Percentiles rank a stretch among this genome's conserved stretches.
These are phyloP conservation scores for Adineta ricciae DNA, from an alignment of 2,888 invertebrate species.

Conservation along the genomic window DNA sequence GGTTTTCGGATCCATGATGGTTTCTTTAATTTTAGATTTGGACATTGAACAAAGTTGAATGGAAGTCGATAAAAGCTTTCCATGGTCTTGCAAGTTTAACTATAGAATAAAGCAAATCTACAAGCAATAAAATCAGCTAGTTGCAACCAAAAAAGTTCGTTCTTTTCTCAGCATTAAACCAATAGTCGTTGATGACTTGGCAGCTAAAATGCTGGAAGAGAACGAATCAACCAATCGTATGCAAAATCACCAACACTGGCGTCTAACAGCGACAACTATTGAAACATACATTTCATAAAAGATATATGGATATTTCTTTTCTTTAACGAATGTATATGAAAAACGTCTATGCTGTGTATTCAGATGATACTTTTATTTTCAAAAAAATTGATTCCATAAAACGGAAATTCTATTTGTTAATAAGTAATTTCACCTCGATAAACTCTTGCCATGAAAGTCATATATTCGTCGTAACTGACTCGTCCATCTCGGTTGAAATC, in stretches of 20 bases:
- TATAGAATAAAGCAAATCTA: background rate
- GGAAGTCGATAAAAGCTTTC: slow-evolving; percentile 55
- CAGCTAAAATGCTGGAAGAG: background rate
- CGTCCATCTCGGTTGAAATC: background rate
- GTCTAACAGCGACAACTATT: background rate
- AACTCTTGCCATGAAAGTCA: background rate
- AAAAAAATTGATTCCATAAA: too few relatives aligned
- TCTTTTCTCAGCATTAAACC: too few relatives aligned
- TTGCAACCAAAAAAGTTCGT: too few relatives aligned
- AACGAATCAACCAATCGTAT: background rate
- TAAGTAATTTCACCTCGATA: background rate
- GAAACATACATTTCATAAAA: too few relatives aligned
- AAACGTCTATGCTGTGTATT: too few relatives aligned
- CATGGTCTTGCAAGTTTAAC: background rate
- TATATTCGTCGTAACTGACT: slow-evolving; percentile 8
- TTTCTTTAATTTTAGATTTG: slow-evolving; percentile 78
- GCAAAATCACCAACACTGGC: background rate
- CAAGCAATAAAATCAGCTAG: background rate
- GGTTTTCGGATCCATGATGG: slow-evolving; percentile 86
- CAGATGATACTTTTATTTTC: too few relatives aligned
- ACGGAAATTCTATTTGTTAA: background rate
- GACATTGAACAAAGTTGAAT: slow-evolving; percentile 72
- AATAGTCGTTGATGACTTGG: background rate
- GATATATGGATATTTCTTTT: too few relatives aligned
- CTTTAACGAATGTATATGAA: too few relatives aligned